Conservation (phyloP, 2,113 vertebrate species). For the Stegastes partitus region DNA sequence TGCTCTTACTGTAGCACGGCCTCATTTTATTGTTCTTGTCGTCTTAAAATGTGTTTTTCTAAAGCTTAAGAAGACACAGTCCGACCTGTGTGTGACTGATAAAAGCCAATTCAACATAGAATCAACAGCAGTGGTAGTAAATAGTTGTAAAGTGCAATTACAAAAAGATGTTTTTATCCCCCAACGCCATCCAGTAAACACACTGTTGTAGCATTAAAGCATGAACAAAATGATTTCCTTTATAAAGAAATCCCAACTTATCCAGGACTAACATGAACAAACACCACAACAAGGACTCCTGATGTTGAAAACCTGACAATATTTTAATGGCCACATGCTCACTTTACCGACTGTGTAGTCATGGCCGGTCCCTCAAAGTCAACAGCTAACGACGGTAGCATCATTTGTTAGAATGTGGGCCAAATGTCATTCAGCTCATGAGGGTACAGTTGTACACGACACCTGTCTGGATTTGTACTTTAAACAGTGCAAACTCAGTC, state of each 20-base stretch:
- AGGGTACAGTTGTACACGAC: neutral
- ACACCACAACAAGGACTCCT: neutral
- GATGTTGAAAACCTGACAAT: neutral
- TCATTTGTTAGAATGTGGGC: slow-evolving; percentile 8
- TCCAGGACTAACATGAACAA: neutral
- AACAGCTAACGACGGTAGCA: slow-evolving; percentile 23
- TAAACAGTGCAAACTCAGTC: slow-evolving; percentile 6
- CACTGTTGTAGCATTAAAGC: neutral
- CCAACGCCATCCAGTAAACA: neutral
- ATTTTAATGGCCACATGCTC: neutral
- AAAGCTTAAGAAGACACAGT: neutral
- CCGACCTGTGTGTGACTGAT: neutral
- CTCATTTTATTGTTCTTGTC: slow-evolving; percentile 8
- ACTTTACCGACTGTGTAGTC: slow-evolving; percentile 17
- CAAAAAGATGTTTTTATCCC: neutral
- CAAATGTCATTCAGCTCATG: slow-evolving; percentile 19
- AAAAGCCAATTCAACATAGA: neutral
- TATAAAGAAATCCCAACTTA: too few species aligned
- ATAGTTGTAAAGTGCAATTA: neutral
- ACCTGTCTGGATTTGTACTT: neutral
- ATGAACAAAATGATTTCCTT: too few species aligned
- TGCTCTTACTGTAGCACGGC: neutral
- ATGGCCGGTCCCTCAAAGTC: slow-evolving; percentile 13
- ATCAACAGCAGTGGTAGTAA: neutral
- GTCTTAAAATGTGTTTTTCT: neutral